Evolutionary conservation across 2,888 invertebrate species (phyloP).

Genomic region (Nephrotoma guestfalica): DNA sequence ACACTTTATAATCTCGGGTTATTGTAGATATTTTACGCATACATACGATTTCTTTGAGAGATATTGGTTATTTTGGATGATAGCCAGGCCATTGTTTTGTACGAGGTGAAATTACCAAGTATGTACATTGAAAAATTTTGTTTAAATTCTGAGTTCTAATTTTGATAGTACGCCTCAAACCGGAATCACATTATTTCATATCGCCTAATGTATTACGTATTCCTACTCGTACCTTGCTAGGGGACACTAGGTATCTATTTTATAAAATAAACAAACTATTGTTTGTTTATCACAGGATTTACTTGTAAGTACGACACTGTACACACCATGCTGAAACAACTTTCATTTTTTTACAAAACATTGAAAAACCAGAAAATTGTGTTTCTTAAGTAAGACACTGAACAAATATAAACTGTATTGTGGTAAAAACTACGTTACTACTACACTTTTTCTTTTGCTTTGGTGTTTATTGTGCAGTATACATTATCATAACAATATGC

Average conservation of each 20-base stretch:
- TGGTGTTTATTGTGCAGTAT: neutral
- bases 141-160: neutral
- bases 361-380: neutral
- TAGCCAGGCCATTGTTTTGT: too few relatives aligned
- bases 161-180: neutral
- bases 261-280: neutral
- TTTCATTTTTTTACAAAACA: neutral
- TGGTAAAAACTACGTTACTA: neutral
- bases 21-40: too few relatives aligned
- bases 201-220: neutral
- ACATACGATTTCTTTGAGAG: too few relatives aligned
- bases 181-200: neutral
- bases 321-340: neutral
- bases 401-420: neutral
- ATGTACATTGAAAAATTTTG: too few relatives aligned
- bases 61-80: too few relatives aligned
- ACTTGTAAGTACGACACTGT: neutral
- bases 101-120: too few relatives aligned
- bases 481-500: neutral
- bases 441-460: neutral
- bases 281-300: neutral
- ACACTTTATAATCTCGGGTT: too few relatives aligned
- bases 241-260: neutral
- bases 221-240: neutral
- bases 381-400: neutral